Percentiles rank a stretch among this genome's conserved stretches.
Evolutionary conservation across 2,888 invertebrate genomes (phyloP).

Genomic region (Apodemia mormo): DNA sequence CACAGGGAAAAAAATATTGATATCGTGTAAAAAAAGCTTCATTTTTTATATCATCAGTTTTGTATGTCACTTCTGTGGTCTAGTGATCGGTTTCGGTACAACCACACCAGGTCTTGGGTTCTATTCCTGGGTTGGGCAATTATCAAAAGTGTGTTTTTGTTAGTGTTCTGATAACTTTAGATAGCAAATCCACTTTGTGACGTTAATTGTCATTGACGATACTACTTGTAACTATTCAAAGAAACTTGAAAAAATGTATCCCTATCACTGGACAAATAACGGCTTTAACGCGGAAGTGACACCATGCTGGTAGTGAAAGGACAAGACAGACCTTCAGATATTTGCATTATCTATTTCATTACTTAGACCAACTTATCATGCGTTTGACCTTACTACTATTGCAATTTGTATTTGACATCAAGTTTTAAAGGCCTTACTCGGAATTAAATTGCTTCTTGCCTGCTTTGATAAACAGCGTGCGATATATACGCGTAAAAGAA

Average conservation of each 20-base stretch:
- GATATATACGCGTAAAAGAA: too few species aligned
- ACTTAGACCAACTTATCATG: background rate
- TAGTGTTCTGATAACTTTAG: too few species aligned
- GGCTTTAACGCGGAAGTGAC: background rate
- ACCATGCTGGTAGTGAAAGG: background rate
- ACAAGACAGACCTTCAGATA: background rate
- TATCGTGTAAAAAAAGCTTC: too few species aligned
- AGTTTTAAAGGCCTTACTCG: background rate
- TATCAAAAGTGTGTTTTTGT: too few species aligned
- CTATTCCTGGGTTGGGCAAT: too few species aligned
- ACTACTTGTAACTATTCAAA: conserved; percentile 1
- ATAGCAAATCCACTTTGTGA: background rate
- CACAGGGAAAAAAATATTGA: too few species aligned
- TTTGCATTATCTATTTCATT: background rate
- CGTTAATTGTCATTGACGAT: background rate
- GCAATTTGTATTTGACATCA: background rate
- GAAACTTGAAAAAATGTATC: background rate
- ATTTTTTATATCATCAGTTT: too few species aligned
- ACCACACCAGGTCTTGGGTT: too few species aligned
- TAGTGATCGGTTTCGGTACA: too few species aligned
- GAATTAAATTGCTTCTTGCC: too few species aligned
- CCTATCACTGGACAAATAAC: background rate
- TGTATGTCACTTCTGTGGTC: too few species aligned
- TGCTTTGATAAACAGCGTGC: too few species aligned
- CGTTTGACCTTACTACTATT: background rate